Base-by-base conservation (phyloP, 2,797 vertebrate genomes). In the Spinus pinus region DNA sequence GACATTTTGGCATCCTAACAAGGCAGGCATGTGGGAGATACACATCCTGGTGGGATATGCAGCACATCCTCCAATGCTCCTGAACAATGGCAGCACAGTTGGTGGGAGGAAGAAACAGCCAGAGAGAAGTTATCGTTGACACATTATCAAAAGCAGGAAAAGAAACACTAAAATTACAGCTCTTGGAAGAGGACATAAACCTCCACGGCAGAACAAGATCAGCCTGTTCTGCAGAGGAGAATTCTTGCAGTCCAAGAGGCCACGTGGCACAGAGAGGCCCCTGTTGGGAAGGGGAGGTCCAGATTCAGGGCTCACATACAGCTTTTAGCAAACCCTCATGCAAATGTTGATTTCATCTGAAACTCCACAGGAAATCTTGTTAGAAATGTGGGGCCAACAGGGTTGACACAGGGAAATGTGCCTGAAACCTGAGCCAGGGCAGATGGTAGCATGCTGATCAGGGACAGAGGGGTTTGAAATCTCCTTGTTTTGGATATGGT, bases 191-290 rank as follows among this genome's bases (percentile, higher is more conserved):
- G 47, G 39, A 78, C 81, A 60, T 54, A 79, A 88, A 88, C 44
- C 83, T 89, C 0, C 10, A 90, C 1, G 6, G 91, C 65, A 93
- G 78, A 97, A 96, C 95, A 81, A 93, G 97, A 78, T 56, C 74
- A 95, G 96, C 96, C 95, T 93, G 97, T 96, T 97, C 83, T 83
- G 92, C 93, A 80, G 19, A 87, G 39, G 17, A 88, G 64, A 85
- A 78, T 86, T 94, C 72, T 78, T 89, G 70, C 84, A 74, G 91
- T 75, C 88, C 33, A 1, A 81, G 86, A 83, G 86, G 88, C 90
- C 86, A 83, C 71, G 39, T 78, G 90, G 90, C 77, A 70, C 4
- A 1, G 44, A 86, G 93, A 53, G 90, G 96, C 94, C 92, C 77
- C 81, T 79, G 2, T 51, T 0, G 9, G 80, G 58, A 81, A 91